Evolutionary conservation across 2,113 vertebrate genomes (phyloP).

Genomic region (Perca schrenkii): DNA sequence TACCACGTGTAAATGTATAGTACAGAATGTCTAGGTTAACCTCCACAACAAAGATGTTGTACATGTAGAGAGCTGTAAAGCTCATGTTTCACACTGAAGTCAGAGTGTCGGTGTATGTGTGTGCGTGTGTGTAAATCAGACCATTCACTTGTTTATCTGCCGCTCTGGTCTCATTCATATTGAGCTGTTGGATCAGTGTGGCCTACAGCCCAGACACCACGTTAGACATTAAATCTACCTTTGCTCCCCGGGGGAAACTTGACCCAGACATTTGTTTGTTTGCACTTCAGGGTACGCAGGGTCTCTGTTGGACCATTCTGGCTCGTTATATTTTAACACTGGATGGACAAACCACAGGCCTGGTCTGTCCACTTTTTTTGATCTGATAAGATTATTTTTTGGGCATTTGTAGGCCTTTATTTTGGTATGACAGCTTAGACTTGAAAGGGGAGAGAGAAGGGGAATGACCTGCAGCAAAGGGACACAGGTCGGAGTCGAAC

Average conservation of each 20-base stretch:
- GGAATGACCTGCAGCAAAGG: too few species aligned
- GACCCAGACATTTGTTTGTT: slow-evolving; percentile 65
- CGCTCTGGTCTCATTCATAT: slow-evolving; percentile 40
- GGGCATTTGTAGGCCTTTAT: too few species aligned
- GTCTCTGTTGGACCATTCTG: slow-evolving; percentile 42
- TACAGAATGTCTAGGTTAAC: slow-evolving; percentile 21
- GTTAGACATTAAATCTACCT: slow-evolving; percentile 81
- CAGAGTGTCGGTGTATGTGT: not conserved
- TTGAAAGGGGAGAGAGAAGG: too few species aligned
- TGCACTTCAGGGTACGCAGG: slow-evolving; percentile 51
- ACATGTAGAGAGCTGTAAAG: slow-evolving; percentile 1
- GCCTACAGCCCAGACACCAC: slow-evolving; percentile 57
- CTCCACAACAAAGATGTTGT: slow-evolving; percentile 29
- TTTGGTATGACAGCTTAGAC: too few species aligned
- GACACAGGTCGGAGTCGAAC: too few species aligned
- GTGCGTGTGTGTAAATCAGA: not conserved
- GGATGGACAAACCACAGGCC: slow-evolving; percentile 28
- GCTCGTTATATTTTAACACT: slow-evolving; percentile 55
- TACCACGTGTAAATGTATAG: slow-evolving; percentile 6
- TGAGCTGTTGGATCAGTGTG: slow-evolving; percentile 35
- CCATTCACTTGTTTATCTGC: slow-evolving; percentile 28
- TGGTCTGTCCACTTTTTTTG: slow-evolving; percentile 40
- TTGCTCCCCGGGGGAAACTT: slow-evolving; percentile 69
- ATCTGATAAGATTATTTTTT: slow-evolving; percentile 2
- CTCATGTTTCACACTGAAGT: slow-evolving; percentile 29